These are phyloP conservation scores for Scaptomyza polygonia DNA, from an alignment of 2,888 invertebrate species.

Conservation along the genomic window DNA sequence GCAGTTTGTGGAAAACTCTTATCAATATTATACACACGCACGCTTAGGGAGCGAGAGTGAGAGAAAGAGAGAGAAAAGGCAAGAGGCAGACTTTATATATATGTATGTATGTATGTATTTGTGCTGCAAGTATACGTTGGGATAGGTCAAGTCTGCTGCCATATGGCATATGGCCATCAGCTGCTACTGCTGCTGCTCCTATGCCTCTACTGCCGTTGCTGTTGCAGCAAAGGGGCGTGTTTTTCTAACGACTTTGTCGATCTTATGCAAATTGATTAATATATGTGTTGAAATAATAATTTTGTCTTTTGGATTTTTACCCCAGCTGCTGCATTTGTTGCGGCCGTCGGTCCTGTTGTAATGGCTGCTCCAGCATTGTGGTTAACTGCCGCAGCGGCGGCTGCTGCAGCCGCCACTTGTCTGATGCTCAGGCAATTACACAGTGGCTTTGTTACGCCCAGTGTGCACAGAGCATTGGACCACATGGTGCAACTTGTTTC, in stretches of 20 bases:
- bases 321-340: conserved; percentile 66
- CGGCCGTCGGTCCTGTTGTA: conserved; percentile 77
- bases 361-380: conserved; percentile 69
- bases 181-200: conserved; percentile 37
- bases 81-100: conserved; percentile 12
- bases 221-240: conserved; percentile 44
- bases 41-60: background rate
- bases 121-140: conserved; percentile 55
- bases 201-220: conserved; percentile 6
- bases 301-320: conserved; percentile 62
- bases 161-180: conserved; percentile 74
- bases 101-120: conserved; percentile 22
- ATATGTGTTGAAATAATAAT: background rate
- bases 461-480: conserved; percentile 85
- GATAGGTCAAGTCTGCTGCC: conserved; percentile 75
- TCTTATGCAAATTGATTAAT: conserved; percentile 18
- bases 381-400: conserved; percentile 81
- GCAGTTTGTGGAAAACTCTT: conserved; percentile 43
- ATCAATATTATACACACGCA: conserved; percentile 37
- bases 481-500: conserved; percentile 81
- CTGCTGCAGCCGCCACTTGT: conserved; percentile 83
- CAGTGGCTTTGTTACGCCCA: conserved; percentile 85
- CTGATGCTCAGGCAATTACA: conserved; percentile 85
- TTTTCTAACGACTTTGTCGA: background rate
- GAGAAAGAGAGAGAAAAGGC: conserved; percentile 15